Conservation (phyloP, 2,797 vertebrate genomes). For the Parauchenoglanis ngamensis region DNA sequence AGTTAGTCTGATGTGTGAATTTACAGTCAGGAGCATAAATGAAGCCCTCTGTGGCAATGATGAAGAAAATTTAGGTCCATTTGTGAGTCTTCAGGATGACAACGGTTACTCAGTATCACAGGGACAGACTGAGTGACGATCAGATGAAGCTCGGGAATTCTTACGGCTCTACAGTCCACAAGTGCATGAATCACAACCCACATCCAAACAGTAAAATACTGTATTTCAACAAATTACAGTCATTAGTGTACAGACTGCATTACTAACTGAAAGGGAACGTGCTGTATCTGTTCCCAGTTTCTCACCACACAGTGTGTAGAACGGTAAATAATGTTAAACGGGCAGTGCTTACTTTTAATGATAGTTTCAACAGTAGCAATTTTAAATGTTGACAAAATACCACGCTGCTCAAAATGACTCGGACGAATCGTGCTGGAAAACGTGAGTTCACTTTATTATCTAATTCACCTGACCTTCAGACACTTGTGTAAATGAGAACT, state of each 20-base stretch:
- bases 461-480: neutral
- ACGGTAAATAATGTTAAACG: neutral
- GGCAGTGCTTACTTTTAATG: neutral
- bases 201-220: neutral
- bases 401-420: neutral
- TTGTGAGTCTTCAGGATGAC: neutral
- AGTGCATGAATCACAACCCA: neutral
- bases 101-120: neutral
- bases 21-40: neutral
- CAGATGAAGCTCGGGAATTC: neutral
- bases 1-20: no score
- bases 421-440: neutral
- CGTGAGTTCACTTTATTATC: neutral
- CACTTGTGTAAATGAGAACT: neutral
- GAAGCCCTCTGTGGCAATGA: neutral
- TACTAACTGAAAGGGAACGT: neutral
- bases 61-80: neutral
- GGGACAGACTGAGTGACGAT: neutral
- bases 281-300: neutral
- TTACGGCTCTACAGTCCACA: neutral
- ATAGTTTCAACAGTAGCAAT: neutral
- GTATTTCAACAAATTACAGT: neutral
- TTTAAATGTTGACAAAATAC: neutral
- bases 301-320: neutral
- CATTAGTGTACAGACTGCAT: neutral